Evolutionary conservation across 2,113 vertebrate genomes (phyloP), one percentile per base, ranked within the genome.

Genomic region (Corythoichthys intestinalis): DNA sequence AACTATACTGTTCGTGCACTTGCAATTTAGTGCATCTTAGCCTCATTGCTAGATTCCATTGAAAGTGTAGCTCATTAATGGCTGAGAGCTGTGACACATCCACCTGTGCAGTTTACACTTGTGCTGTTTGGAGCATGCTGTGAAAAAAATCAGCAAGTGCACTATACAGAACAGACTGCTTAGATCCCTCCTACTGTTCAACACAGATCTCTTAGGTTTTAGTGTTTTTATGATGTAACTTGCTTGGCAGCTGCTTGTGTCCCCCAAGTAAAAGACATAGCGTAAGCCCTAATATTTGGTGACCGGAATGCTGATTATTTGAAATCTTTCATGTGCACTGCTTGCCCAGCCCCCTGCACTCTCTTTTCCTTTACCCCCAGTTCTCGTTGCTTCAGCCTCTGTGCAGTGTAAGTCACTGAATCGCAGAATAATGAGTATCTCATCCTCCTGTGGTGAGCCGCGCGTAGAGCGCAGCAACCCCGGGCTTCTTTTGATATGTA

Each of bases 191-290:
- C 84, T 70, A 71, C 83, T 83, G 82, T 74, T 83, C 68, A 17
- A 56, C 79, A 73, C 71, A 65, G 72, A 61, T 80, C 76, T 83
- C 77, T 65, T 70, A 83, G 83, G 81, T 77, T 83, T 73, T 60
- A 50, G 62, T 74, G 80, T 89, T 87, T 88, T 82, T 86, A 84
- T 87, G 87, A 87, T 85, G 85, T 81, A 85, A 88, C 83, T 70
- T 69, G 65, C 77, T 76, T 81, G 85, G 79, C 77, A 87, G 83
- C 79, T 75, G 66, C 73, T 63, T 41, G 81, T 84, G 80, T 79
- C 73, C 81, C 80, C 74, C 47, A 1, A 85, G 75, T 74, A 69
- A 76, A 81, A 87, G 72, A 76, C 66, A 68, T 62, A 12, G 77
- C 67, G 67, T 73, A 77, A 88, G 70, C 72, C 67, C 44, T 74